Percentiles rank a stretch among this genome's conserved stretches.
phyloP scores from a whole-genome alignment of 2,888 invertebrate species.

The Gisinianus flammeolus region DNA sequence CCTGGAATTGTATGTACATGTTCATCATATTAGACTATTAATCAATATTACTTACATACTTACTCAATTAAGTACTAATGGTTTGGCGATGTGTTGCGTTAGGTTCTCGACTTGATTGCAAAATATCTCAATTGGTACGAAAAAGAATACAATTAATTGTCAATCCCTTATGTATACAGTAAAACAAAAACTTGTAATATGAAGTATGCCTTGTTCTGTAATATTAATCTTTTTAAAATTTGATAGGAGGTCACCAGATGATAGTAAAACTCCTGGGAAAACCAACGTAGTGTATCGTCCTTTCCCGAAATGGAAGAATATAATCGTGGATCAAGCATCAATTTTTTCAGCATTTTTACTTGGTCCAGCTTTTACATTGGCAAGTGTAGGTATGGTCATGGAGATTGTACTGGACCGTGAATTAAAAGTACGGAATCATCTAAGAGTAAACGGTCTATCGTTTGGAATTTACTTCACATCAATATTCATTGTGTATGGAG shows the following conservation, averaged over 20 bases:
- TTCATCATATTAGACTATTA: background rate
- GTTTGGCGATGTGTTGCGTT: too few species aligned
- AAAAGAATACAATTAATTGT: background rate
- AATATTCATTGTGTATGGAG: slow-evolving; percentile 75
- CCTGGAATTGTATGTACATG: slow-evolving; percentile 79
- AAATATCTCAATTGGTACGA: background rate
- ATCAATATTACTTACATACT: too few species aligned
- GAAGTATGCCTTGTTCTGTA: background rate
- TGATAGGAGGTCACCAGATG: background rate
- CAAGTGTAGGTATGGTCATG: slow-evolving; percentile 77
- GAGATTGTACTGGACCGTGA: slow-evolving; percentile 84
- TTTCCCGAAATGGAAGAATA: background rate
- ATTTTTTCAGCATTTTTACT: slow-evolving; percentile 77
- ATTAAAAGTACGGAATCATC: slow-evolving; percentile 82
- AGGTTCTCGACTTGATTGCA: background rate
- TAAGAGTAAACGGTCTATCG: slow-evolving; percentile 79
- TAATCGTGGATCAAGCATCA: slow-evolving; percentile 68
- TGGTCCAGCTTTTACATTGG: slow-evolving; percentile 79
- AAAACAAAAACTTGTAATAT: too few species aligned
- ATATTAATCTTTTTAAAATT: background rate
- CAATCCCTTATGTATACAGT: background rate
- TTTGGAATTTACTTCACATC: slow-evolving; percentile 77
- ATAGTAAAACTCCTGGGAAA: background rate
- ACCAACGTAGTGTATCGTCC: background rate
- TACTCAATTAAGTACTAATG: too few species aligned